Percentiles rank a stretch among this genome's conserved stretches.
These are phyloP conservation scores for Campoletis raptor DNA, from an alignment of 2,888 invertebrate genomes.

Conservation along the genomic window DNA sequence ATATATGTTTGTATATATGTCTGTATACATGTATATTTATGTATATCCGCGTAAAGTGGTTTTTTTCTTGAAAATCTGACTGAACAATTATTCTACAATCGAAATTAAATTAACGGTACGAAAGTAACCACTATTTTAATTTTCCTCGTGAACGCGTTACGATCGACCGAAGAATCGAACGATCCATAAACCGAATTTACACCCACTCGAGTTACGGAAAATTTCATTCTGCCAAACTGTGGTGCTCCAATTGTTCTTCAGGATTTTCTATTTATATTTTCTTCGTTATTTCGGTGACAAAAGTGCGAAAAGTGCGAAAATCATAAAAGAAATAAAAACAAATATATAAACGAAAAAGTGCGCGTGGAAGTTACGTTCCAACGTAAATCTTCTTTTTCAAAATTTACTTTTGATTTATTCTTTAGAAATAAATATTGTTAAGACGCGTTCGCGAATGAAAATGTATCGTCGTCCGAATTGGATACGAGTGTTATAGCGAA, in stretches of 20 bases:
- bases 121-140: not conserved
- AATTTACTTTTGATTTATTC: not conserved
- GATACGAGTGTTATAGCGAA: constrained; percentile 18
- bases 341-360: not conserved
- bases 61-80: not conserved
- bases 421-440: too few relatives aligned
- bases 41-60: not conserved
- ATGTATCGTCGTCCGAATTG: constrained; percentile 33
- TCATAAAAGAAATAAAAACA: not conserved
- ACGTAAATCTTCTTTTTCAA: not conserved
- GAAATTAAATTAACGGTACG: not conserved
- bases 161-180: not conserved
- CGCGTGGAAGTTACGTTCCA: not conserved
- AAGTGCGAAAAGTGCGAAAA: not conserved
- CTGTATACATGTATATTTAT: not conserved
- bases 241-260: not conserved
- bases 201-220: not conserved
- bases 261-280: not conserved
- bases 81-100: not conserved
- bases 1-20: constrained; percentile 16
- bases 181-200: not conserved
- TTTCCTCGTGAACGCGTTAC: not conserved
- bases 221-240: not conserved
- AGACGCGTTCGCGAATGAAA: constrained; percentile 3
- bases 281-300: not conserved